Evolutionary conservation across 1,140 invertebrate genomes (phyloP).

Genomic region (Drosophila pseudoobscura): DNA sequence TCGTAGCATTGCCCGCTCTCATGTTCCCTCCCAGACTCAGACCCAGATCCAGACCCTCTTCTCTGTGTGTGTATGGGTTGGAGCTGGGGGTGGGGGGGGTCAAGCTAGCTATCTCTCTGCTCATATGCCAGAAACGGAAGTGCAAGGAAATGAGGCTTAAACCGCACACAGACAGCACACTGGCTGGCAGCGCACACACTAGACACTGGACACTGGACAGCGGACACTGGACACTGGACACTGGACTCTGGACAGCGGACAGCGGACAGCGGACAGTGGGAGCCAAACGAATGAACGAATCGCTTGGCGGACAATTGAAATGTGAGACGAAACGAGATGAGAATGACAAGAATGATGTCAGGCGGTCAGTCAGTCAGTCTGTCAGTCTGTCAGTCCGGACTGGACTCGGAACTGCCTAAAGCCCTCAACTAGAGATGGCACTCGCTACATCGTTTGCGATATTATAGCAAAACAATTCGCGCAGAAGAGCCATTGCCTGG

Average conservation of each 20-base stretch:
- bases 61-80: not conserved
- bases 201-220: conserved; percentile 20
- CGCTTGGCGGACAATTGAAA: conserved; percentile 64
- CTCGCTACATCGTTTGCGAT: not conserved
- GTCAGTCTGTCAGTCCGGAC: conserved; percentile 8
- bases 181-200: not conserved
- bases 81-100: conserved; percentile 8
- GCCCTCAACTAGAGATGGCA: conserved; percentile 7
- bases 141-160: conserved; percentile 77
- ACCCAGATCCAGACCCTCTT: too few species aligned
- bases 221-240: too few species aligned
- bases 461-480: too few species aligned
- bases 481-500: too few species aligned
- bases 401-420: not conserved
- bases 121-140: conserved; percentile 69
- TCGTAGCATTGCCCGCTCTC: conserved; percentile 60
- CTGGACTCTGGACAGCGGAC: conserved; percentile 7
- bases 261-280: conserved; percentile 1
- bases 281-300: conserved; percentile 20
- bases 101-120: conserved; percentile 53
- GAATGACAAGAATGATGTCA: conserved; percentile 19
- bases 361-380: conserved; percentile 9
- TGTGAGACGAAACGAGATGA: conserved; percentile 54
- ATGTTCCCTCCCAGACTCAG: too few species aligned
- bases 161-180: conserved; percentile 59